These are phyloP conservation scores for Anoplolepis gracilipes DNA, from an alignment of 1,140 invertebrate genomes.

Conservation along the genomic window DNA sequence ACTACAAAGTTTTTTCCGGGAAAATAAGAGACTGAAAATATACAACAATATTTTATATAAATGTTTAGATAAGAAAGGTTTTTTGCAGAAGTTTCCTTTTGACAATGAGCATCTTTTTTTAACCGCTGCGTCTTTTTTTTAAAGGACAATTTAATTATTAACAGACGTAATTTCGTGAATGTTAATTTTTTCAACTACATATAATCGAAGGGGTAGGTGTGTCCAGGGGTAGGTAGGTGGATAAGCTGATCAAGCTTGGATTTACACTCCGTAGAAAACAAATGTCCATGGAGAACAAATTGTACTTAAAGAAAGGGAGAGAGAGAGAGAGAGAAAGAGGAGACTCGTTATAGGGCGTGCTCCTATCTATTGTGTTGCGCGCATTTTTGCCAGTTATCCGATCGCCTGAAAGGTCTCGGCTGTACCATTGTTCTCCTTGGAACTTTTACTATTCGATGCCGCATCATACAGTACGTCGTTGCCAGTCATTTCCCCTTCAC, in stretches of 20 bases:
- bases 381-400: slow-evolving; percentile 78
- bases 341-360: slow-evolving; percentile 63
- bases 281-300: slow-evolving; percentile 51
- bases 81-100: background rate
- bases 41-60: background rate
- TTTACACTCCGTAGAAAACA: slow-evolving; percentile 43
- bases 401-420: slow-evolving; percentile 81
- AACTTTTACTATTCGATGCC: slow-evolving; percentile 81
- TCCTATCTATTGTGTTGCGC: slow-evolving; percentile 74
- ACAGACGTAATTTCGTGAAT: background rate
- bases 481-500: slow-evolving; percentile 78
- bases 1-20: background rate
- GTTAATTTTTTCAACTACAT: slow-evolving; percentile 76
- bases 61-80: background rate
- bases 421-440: slow-evolving; percentile 79
- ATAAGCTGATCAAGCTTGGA: slow-evolving; percentile 25
- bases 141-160: slow-evolving; percentile 10
- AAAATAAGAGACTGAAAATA: background rate
- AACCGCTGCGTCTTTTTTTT: background rate
- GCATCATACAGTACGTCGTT: slow-evolving; percentile 22
- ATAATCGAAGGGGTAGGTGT: slow-evolving; percentile 78
- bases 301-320: slow-evolving; percentile 35
- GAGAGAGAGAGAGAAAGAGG: slow-evolving; percentile 37
- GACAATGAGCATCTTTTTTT: background rate
- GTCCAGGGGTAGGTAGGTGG: slow-evolving; percentile 73